Evolutionary conservation across 1,140 invertebrate genomes (phyloP).

Genomic region (Ruditapes philippinarum): DNA sequence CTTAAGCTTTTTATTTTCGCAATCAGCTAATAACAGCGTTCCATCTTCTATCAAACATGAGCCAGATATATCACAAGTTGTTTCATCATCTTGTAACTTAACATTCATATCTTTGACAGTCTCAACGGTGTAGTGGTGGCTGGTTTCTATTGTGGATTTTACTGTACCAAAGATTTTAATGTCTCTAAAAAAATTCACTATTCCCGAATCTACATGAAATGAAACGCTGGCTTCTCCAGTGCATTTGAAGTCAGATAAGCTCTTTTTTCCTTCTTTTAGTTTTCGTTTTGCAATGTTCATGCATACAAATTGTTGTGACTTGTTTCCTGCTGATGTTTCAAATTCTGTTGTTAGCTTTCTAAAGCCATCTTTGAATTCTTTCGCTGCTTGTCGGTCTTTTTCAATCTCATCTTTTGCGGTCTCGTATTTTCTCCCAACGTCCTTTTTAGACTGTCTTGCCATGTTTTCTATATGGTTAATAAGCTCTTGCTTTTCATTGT

Average conservation of each 20-base stretch:
- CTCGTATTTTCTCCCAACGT: neutral
- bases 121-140: neutral
- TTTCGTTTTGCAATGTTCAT: neutral
- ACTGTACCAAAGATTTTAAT: neutral
- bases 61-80: neutral
- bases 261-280: too few relatives aligned
- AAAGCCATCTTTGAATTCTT: neutral
- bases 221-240: neutral
- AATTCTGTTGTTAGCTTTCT: neutral
- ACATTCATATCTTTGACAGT: slow-evolving; percentile 9
- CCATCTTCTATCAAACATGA: neutral
- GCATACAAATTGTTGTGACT: neutral
- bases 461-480: neutral
- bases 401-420: neutral
- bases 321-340: neutral
- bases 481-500: neutral
- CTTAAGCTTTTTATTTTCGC: slow-evolving; percentile 40
- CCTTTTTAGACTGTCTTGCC: neutral
- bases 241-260: neutral
- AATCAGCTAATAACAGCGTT: slow-evolving; percentile 11
- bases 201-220: neutral
- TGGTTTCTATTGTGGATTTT: neutral
- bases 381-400: neutral
- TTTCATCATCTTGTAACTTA: neutral
- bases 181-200: neutral